Evolutionary conservation across 2,797 vertebrate species (phyloP).

Genomic region (Euthynnus affinis): DNA sequence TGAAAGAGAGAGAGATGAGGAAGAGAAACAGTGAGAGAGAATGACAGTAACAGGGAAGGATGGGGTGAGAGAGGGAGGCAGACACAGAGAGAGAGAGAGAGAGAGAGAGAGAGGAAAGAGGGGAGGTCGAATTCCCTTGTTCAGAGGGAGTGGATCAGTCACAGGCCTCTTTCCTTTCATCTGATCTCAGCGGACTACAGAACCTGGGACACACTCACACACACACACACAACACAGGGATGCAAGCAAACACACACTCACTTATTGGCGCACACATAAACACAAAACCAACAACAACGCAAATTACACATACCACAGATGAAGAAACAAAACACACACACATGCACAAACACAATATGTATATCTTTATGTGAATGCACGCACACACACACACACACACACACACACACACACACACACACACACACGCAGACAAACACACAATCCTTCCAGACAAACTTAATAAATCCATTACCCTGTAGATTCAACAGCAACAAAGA

Average conservation of each 20-base stretch:
- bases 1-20: constrained; percentile 53
- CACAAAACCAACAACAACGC: constrained; percentile 70
- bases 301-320: constrained; percentile 64
- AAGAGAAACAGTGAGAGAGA: constrained; percentile 64
- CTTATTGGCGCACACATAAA: constrained; percentile 30
- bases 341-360: constrained; percentile 44
- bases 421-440: constrained; percentile 49
- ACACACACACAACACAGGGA: constrained; percentile 51
- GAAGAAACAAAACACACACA: constrained; percentile 49
- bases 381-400: constrained; percentile 27
- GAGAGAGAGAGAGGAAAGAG: constrained; percentile 24
- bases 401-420: constrained; percentile 39
- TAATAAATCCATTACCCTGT: constrained; percentile 80
- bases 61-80: constrained; percentile 54
- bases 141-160: constrained; percentile 87
- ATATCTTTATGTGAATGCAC: constrained; percentile 42
- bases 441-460: constrained; percentile 73
- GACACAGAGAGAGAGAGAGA: constrained; percentile 46
- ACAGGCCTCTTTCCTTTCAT: constrained; percentile 88
- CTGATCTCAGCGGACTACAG: constrained; percentile 84
- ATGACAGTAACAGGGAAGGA: constrained; percentile 66
- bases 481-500: constrained; percentile 82
- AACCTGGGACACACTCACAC: constrained; percentile 82
- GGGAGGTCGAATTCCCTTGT: constrained; percentile 85
- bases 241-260: constrained; percentile 41